phyloP scores from a whole-genome alignment of 2,888 invertebrate genomes.

The Volucella zonaria region DNA sequence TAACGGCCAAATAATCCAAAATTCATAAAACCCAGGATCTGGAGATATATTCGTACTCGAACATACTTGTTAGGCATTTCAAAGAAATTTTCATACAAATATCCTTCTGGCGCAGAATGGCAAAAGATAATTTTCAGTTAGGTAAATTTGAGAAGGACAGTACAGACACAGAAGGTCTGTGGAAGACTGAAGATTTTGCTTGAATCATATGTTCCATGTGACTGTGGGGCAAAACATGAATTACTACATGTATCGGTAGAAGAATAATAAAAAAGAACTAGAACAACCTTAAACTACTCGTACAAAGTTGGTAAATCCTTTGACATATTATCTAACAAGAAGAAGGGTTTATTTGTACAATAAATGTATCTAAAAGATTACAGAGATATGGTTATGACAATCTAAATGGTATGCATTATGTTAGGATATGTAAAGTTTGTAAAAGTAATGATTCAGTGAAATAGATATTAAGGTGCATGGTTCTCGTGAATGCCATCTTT shows the following conservation, averaged over 20 bases:
- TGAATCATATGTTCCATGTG: conserved; percentile 2
- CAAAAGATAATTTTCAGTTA: background rate
- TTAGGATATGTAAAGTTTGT: no score
- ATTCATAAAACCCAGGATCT: background rate
- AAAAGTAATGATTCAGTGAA: no score
- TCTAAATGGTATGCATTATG: no score
- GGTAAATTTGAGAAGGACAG: background rate
- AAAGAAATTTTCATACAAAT: background rate
- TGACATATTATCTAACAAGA: background rate
- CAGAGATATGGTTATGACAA: background rate
- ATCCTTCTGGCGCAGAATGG: background rate
- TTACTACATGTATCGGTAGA: background rate
- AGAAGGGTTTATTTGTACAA: background rate
- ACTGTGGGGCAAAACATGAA: background rate
- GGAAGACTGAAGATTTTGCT: conserved; percentile 17
- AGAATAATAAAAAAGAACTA: background rate
- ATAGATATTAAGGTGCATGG: no score
- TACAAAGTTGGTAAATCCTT: background rate
- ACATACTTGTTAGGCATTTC: conserved; percentile 11
- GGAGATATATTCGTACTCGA: background rate
- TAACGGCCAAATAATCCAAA: background rate
- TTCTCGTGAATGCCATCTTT: no score
- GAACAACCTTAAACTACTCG: background rate
- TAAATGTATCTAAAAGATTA: background rate
- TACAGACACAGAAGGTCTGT: background rate